A percentile compares a stretch with the other conserved stretches of the same genome.
These are phyloP conservation scores for Gonatopus flavifemur DNA, from an alignment of 1,140 invertebrate genomes.

Conservation along the genomic window DNA sequence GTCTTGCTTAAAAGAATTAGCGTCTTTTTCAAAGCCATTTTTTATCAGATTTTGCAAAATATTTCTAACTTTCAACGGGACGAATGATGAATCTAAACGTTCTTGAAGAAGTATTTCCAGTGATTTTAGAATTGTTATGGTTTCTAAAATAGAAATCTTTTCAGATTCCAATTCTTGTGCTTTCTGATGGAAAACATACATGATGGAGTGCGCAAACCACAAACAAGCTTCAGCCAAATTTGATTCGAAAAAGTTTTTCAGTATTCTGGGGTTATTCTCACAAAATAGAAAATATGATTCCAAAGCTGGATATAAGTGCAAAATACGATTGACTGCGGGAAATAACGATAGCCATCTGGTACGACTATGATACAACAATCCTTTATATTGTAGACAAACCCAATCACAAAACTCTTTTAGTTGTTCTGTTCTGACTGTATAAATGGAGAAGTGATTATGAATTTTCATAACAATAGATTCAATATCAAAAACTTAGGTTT, in stretches of 20 bases:
- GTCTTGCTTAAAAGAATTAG: not conserved
- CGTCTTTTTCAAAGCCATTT: not conserved
- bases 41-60: not conserved
- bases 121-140: not conserved
- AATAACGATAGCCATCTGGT: not conserved
- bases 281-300: constrained; percentile 19
- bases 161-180: not conserved
- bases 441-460: constrained; percentile 37
- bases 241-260: constrained; percentile 23
- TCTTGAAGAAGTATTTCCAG: not conserved
- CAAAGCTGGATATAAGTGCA: constrained; percentile 13
- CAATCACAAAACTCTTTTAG: constrained; percentile 35
- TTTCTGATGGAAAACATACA: not conserved
- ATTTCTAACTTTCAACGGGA: not conserved
- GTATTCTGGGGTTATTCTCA: constrained; percentile 10
- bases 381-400: constrained; percentile 12
- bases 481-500: constrained; percentile 32
- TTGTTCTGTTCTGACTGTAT: constrained; percentile 25
- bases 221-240: constrained; percentile 12
- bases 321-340: constrained; percentile 13
- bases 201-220: constrained; percentile 2
- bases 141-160: not conserved
- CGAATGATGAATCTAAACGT: not conserved
- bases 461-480: constrained; percentile 37
- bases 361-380: not conserved